Evolutionary conservation across 2,797 vertebrate species (phyloP).

Genomic region (Hippopotamyrus pictus): DNA sequence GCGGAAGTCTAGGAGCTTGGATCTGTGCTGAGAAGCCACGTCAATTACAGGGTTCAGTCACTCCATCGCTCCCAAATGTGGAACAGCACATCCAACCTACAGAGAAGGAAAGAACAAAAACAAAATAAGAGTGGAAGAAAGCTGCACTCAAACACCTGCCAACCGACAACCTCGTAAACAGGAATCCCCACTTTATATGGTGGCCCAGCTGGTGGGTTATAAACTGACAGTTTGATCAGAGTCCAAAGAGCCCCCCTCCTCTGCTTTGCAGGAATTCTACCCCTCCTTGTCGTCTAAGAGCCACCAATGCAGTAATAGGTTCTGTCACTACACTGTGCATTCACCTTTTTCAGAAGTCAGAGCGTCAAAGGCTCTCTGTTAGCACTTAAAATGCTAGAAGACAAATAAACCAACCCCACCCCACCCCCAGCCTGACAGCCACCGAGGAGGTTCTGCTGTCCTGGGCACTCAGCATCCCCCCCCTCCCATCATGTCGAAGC

Average conservation of each 20-base stretch:
- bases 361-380: not conserved
- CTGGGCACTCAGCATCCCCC: not conserved
- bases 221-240: not conserved
- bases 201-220: not conserved
- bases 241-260: not conserved
- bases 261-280: not conserved
- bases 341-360: not conserved
- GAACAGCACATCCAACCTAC: not conserved
- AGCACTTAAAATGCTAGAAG: not conserved
- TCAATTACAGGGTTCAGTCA: not conserved
- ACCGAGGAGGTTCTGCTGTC: not conserved
- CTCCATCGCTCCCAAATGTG: slow-evolving; percentile 3
- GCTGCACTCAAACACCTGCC: not conserved
- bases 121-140: not conserved
- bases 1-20: not conserved
- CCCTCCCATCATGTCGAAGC: not conserved
- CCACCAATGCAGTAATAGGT: not conserved
- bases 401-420: not conserved
- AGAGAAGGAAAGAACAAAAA: not conserved
- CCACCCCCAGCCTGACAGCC: not conserved
- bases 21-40: not conserved
- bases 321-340: not conserved
- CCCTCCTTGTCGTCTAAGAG: not conserved
- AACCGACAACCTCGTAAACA: not conserved
- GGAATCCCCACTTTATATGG: not conserved